These are phyloP conservation scores for Meandrusa payeni DNA, from an alignment of 2,888 invertebrate species.

Conservation along the genomic window DNA sequence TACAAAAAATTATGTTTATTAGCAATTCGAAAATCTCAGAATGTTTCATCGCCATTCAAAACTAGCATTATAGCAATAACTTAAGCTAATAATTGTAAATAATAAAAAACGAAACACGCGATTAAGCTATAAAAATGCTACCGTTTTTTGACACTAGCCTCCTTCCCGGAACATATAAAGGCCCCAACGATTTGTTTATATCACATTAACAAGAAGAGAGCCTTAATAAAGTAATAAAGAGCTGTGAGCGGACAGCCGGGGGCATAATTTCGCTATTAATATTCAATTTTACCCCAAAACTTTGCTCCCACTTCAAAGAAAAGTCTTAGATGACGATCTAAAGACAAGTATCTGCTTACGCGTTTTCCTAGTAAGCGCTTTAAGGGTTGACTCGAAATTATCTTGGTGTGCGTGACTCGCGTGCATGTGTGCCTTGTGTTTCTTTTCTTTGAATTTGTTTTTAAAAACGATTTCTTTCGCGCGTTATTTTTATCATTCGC, in stretches of 20 bases:
- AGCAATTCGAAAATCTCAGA: background rate
- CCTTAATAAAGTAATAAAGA: constrained; percentile 78
- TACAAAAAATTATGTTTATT: background rate
- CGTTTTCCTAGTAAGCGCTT: constrained; percentile 60
- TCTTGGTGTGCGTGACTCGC: constrained; percentile 36
- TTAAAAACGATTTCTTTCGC: too few species aligned
- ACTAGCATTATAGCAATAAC: constrained; percentile 40
- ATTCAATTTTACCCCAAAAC: constrained; percentile 76
- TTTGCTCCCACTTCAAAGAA: constrained; percentile 72
- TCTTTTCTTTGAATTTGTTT: constrained; percentile 1
- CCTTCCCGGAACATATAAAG: constrained; percentile 69
- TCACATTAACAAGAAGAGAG: constrained; percentile 65
- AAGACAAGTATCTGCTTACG: constrained; percentile 60
- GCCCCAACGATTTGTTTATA: constrained; percentile 71
- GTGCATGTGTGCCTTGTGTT: constrained; percentile 30
- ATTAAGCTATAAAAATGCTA: constrained; percentile 76
- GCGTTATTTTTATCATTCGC: too few species aligned
- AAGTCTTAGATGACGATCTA: constrained; percentile 71
- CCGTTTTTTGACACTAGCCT: constrained; percentile 74
- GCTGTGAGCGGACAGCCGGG: constrained; percentile 49
- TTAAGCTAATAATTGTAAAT: constrained; percentile 49
- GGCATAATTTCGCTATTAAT: constrained; percentile 79
- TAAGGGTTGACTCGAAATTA: constrained; percentile 49
- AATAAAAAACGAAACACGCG: constrained; percentile 57
- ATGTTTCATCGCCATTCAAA: constrained; percentile 23